Evolutionary conservation across 2,797 vertebrate genomes (phyloP).

Genomic region (Discoglossus pictus): DNA sequence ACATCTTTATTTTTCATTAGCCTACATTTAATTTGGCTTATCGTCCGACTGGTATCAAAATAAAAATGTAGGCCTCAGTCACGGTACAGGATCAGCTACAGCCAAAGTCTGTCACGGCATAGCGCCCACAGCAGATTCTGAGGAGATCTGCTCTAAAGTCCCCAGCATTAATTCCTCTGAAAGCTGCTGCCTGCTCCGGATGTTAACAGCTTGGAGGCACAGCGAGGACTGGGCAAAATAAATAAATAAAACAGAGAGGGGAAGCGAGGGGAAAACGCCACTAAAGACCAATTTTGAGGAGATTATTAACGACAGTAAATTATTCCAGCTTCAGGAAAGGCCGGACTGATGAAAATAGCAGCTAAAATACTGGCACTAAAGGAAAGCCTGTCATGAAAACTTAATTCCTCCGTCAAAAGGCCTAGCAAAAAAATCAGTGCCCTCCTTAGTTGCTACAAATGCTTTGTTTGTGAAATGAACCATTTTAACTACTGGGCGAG

Average conservation of each 20-base stretch:
- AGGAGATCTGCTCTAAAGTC: constrained; percentile 6
- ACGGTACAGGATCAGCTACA: constrained; percentile 11
- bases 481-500: no score
- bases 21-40: constrained; percentile 23
- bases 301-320: constrained; percentile 65
- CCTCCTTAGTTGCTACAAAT: not conserved
- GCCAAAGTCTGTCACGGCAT: constrained; percentile 9
- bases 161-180: constrained; percentile 3
- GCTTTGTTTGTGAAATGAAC: not conserved
- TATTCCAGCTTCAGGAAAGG: constrained; percentile 59
- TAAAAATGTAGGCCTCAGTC: constrained; percentile 11
- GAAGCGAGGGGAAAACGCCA: constrained; percentile 21
- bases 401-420: constrained; percentile 38
- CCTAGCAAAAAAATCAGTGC: constrained; percentile 12
- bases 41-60: not conserved
- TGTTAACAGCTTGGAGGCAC: not conserved
- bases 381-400: constrained; percentile 59
- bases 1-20: constrained; percentile 12
- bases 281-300: constrained; percentile 56
- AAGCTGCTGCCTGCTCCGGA: constrained; percentile 12
- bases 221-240: constrained; percentile 11
- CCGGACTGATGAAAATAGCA: constrained; percentile 23
- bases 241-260: constrained; percentile 1
- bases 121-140: constrained; percentile 1
- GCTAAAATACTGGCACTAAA: constrained; percentile 57